Percentiles rank a stretch among this genome's conserved stretches.
These are phyloP conservation scores for Heteractis magnifica DNA, from an alignment of 92 coral and sea anemone species.

Conservation along the genomic window DNA sequence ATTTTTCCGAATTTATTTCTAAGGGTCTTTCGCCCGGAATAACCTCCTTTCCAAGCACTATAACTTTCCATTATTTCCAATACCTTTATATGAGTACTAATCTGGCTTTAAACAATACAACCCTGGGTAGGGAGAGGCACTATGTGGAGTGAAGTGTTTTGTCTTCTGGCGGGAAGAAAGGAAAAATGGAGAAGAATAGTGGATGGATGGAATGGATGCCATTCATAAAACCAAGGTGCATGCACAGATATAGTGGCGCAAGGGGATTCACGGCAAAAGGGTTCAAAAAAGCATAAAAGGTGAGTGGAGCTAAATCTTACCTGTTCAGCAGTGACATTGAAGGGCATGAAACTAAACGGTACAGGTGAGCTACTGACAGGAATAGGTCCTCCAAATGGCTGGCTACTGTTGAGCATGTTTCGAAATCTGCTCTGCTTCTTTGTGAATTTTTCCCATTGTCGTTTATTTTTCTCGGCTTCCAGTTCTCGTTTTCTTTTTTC, in stretches of 20 bases:
- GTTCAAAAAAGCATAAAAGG: neutral
- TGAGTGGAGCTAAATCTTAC: conserved; percentile 4
- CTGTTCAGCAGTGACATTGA: conserved; percentile 52
- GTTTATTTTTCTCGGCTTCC: conserved; percentile 61
- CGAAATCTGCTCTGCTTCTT: conserved; percentile 63
- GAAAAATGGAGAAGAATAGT: too few species aligned
- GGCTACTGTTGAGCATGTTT: conserved; percentile 53
- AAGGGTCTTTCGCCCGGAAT: too few species aligned
- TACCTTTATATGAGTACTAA: too few species aligned
- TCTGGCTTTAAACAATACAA: too few species aligned
- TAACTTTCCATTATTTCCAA: too few species aligned
- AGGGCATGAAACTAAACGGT: conserved; percentile 48
- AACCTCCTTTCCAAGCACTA: too few species aligned
- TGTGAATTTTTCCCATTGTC: conserved; percentile 64
- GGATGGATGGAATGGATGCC: too few species aligned
- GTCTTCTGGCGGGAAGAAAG: too few species aligned
- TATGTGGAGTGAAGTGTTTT: too few species aligned
- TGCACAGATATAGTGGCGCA: neutral
- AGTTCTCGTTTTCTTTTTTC: conserved; percentile 69
- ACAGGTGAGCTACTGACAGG: conserved; percentile 53
- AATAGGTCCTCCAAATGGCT: conserved; percentile 40
- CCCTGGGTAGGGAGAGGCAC: too few species aligned
- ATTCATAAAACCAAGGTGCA: too few species aligned
- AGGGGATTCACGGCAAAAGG: neutral
- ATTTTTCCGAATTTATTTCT: too few species aligned